phyloP scores from a whole-genome alignment of 2,113 vertebrate genomes.

The Chamaea fasciata region DNA sequence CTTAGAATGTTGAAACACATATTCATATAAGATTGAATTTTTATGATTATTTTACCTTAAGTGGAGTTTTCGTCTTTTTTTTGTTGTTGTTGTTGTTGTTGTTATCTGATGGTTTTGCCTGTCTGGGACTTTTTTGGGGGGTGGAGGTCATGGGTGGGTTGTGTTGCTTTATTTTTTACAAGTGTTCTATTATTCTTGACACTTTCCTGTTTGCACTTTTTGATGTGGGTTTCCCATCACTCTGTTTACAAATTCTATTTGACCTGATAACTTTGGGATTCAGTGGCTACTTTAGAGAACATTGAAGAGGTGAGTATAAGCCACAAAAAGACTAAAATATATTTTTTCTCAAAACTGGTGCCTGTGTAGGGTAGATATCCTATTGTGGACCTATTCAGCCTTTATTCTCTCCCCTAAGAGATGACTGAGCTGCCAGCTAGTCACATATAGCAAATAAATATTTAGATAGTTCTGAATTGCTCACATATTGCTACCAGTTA shows the following conservation, averaged over 20 bases:
- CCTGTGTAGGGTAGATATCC: neutral
- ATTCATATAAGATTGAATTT: neutral
- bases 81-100: neutral
- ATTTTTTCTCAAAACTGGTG: neutral
- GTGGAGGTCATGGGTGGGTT: accelerated
- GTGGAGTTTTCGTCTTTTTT: neutral
- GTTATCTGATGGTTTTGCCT: neutral
- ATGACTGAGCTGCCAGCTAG: neutral
- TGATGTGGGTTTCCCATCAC: neutral
- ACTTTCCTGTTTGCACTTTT: neutral
- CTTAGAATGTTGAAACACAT: neutral
- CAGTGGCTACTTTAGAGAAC: neutral
- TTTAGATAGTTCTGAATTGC: neutral
- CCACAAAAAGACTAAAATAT: neutral
- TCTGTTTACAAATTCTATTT: neutral
- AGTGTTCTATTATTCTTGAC: neutral
- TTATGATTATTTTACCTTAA: neutral
- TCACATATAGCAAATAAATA: neutral
- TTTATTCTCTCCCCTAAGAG: neutral
- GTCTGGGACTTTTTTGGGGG: accelerated
- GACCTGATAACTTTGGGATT: neutral
- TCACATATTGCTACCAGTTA: neutral
- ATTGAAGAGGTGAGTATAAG: neutral
- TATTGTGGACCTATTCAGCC: neutral
- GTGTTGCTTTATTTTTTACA: no score